phyloP scores from a whole-genome alignment of 2,797 vertebrate genomes.

The Hipposideros larvatus region DNA sequence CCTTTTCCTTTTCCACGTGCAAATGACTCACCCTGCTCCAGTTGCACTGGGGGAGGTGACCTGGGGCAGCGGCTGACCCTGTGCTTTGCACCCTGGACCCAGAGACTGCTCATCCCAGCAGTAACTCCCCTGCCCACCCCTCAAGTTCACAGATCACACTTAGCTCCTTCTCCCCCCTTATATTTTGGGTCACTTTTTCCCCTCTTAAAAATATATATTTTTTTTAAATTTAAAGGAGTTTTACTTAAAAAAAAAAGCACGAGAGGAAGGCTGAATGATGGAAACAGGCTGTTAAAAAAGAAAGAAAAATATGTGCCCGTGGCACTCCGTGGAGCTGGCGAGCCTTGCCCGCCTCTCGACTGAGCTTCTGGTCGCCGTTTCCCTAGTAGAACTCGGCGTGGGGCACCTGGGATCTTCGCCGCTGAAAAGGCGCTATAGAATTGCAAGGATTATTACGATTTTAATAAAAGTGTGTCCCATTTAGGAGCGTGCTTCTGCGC shows the following conservation, averaged over 20 bases:
- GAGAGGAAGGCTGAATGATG: constrained; percentile 52
- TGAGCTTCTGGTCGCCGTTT: background rate
- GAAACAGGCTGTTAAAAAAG: constrained; percentile 32
- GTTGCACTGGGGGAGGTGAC: background rate
- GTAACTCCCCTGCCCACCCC: background rate
- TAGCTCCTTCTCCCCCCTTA: background rate
- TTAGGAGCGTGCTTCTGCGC: constrained; percentile 59
- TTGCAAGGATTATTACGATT: constrained; percentile 63
- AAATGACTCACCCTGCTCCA: constrained; percentile 32
- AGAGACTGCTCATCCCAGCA: background rate
- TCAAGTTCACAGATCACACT: background rate
- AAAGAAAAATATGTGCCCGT: background rate
- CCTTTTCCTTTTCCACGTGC: constrained; percentile 19
- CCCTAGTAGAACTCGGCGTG: background rate
- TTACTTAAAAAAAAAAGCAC: constrained; percentile 28
- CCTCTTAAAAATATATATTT: background rate
- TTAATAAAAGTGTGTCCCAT: constrained; percentile 75
- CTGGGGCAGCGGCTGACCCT: background rate
- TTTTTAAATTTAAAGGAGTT: constrained; percentile 53
- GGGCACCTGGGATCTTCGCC: constrained; percentile 10
- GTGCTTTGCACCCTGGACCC: background rate
- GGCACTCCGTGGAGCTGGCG: background rate
- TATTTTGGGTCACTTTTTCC: background rate
- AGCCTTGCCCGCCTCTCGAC: background rate
- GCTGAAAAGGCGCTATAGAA: constrained; percentile 38